Percentiles rank a stretch among this genome's conserved stretches.
Evolutionary conservation across 2,888 invertebrate genomes (phyloP).

Genomic region (Panopea generosa): DNA sequence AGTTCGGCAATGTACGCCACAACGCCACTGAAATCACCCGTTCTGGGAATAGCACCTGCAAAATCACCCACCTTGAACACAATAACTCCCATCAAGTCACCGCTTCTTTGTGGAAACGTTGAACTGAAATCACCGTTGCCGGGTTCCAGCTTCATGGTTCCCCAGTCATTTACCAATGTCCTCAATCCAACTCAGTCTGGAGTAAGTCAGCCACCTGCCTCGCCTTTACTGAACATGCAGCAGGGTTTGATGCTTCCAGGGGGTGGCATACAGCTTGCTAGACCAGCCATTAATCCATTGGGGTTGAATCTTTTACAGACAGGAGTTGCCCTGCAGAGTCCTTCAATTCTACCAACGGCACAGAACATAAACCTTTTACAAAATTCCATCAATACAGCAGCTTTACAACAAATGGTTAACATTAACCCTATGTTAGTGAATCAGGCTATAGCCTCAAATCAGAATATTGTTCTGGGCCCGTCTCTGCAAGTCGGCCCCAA

Average conservation of each 20-base stretch:
- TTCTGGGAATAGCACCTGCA: background rate
- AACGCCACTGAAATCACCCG: slow-evolving; percentile 1
- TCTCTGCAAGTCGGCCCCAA: no score
- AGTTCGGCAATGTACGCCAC: slow-evolving; percentile 21
- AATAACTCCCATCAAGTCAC: slow-evolving; percentile 14
- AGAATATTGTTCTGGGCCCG: background rate
- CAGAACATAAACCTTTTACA: slow-evolving; percentile 26
- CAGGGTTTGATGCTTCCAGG: slow-evolving; percentile 37
- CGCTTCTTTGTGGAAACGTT: slow-evolving; percentile 8
- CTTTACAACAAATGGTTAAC: slow-evolving; percentile 13
- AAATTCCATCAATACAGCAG: slow-evolving; percentile 12
- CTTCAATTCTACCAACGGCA: slow-evolving; percentile 25
- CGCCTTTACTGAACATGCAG: slow-evolving; percentile 53
- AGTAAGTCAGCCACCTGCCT: slow-evolving; percentile 30
- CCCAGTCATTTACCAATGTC: slow-evolving; percentile 14
- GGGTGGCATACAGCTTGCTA: slow-evolving; percentile 47
- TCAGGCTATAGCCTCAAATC: background rate
- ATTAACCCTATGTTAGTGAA: slow-evolving; percentile 18
- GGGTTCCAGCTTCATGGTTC: slow-evolving; percentile 21
- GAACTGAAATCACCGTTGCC: slow-evolving; percentile 26
- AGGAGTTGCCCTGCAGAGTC: slow-evolving; percentile 23
- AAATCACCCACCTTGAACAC: slow-evolving; percentile 7
- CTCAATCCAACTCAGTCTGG: slow-evolving; percentile 30
- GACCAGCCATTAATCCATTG: slow-evolving; percentile 40
- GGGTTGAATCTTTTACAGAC: slow-evolving; percentile 51